Conservation (phyloP, 2,888 invertebrate genomes). For the Drosophila picticornis region DNA sequence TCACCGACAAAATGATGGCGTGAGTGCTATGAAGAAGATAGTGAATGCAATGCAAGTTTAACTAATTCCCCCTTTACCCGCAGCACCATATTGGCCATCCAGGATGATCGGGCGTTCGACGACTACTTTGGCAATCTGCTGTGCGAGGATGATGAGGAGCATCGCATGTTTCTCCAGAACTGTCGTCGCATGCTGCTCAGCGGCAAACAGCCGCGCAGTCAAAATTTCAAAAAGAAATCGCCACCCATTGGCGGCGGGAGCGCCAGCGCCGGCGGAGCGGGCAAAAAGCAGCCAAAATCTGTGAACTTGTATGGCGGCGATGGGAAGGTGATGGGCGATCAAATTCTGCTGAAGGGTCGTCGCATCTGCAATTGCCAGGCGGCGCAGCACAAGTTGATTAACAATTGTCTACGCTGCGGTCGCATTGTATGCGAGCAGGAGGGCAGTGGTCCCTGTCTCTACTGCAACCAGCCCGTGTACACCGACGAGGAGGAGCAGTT, state of each 20-base stretch:
- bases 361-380: slow-evolving; percentile 97
- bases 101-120: slow-evolving; percentile 90
- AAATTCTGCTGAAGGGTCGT: slow-evolving; percentile 90
- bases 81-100: slow-evolving; percentile 91
- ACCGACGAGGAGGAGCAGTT: slow-evolving; percentile 91
- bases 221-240: slow-evolving; percentile 33
- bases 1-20: slow-evolving; percentile 90
- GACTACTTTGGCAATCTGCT: slow-evolving; percentile 92
- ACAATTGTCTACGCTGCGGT: slow-evolving; percentile 97
- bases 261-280: slow-evolving; percentile 64
- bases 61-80: background rate
- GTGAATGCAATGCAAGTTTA: background rate
- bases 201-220: slow-evolving; percentile 65
- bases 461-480: slow-evolving; percentile 94
- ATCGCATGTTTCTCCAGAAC: slow-evolving; percentile 89
- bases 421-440: slow-evolving; percentile 98
- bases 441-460: slow-evolving; percentile 98
- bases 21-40: slow-evolving; percentile 82
- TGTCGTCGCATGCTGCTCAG: slow-evolving; percentile 87
- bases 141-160: slow-evolving; percentile 88
- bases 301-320: slow-evolving; percentile 91
- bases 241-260: background rate
- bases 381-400: slow-evolving; percentile 93
- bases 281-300: slow-evolving; percentile 89
- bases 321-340: slow-evolving; percentile 87